phyloP scores from a whole-genome alignment of 1,140 invertebrate genomes.

The Mactra quadrangularis region DNA sequence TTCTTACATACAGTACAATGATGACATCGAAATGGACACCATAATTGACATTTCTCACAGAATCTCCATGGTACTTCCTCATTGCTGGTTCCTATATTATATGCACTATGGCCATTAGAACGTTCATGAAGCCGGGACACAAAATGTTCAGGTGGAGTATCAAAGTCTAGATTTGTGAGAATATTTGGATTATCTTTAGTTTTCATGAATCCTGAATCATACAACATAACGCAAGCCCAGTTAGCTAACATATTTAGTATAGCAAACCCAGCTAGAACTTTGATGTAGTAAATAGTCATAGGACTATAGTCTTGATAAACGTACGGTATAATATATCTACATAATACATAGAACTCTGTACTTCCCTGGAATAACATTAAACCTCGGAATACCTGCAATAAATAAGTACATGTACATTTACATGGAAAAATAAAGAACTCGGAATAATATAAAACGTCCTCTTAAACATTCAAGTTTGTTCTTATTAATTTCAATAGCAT shows the following conservation, averaged over 20 bases:
- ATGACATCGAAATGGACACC: constrained; percentile 71
- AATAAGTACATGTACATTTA: no score
- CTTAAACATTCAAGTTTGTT: no score
- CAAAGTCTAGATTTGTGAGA: background rate
- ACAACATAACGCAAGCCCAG: constrained; percentile 70
- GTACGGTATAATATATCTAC: constrained; percentile 64
- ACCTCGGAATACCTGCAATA: no score
- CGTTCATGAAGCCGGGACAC: constrained; percentile 28
- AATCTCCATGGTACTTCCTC: constrained; percentile 87
- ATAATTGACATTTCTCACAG: constrained; percentile 67
- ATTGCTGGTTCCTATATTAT: constrained; percentile 39
- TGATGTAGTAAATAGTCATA: constrained; percentile 65
- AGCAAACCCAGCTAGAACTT: constrained; percentile 62
- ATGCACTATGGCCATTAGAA: constrained; percentile 61
- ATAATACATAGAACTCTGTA: constrained; percentile 65
- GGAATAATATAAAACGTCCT: no score
- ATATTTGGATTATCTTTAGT: constrained; percentile 63
- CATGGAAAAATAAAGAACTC: no score
- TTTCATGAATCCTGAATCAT: constrained; percentile 46
- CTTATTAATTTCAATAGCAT: no score
- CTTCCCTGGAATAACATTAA: constrained; percentile 65
- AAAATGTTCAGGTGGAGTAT: constrained; percentile 61
- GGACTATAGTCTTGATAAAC: constrained; percentile 61
- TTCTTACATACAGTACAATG: constrained; percentile 74
- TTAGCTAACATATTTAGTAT: constrained; percentile 66